phyloP scores from a whole-genome alignment of 2,888 invertebrate genomes.

The Fabriciana adippe region DNA sequence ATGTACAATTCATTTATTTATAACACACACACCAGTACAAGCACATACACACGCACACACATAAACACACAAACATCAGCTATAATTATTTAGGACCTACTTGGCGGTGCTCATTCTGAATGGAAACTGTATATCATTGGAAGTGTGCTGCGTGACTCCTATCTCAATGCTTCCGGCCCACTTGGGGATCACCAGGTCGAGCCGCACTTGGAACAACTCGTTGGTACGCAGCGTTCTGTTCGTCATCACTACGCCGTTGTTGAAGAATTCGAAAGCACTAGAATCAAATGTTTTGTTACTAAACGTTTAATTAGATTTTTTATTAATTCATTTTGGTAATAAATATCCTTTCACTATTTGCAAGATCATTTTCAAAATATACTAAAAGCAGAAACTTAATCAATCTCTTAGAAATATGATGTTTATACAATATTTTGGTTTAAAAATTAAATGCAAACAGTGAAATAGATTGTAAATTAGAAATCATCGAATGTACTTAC shows the following conservation, averaged over 20 bases:
- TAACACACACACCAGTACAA: too few species aligned
- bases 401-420: too few species aligned
- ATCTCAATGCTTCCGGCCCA: constrained; percentile 98
- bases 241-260: constrained; percentile 96
- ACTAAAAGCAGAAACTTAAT: too few species aligned
- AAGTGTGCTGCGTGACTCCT: constrained; percentile 95
- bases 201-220: constrained; percentile 95
- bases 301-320: constrained; percentile 56
- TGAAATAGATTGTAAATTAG: not conserved
- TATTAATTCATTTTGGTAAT: not conserved
- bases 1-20: too few species aligned
- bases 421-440: not conserved
- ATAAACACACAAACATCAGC: not conserved
- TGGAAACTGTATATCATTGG: constrained; percentile 93
- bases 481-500: constrained; percentile 76
- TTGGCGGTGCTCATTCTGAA: constrained; percentile 97
- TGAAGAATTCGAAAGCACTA: constrained; percentile 94
- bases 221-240: constrained; percentile 91
- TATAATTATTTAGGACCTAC: constrained; percentile 63
- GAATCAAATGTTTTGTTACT: not conserved
- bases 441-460: not conserved
- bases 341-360: not conserved
- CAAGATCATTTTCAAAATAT: not conserved
- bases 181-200: constrained; percentile 95
- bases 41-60: not conserved